These are phyloP conservation scores for Podarcis raffonei DNA, from an alignment of 2,113 vertebrate species.

Conservation along the genomic window DNA sequence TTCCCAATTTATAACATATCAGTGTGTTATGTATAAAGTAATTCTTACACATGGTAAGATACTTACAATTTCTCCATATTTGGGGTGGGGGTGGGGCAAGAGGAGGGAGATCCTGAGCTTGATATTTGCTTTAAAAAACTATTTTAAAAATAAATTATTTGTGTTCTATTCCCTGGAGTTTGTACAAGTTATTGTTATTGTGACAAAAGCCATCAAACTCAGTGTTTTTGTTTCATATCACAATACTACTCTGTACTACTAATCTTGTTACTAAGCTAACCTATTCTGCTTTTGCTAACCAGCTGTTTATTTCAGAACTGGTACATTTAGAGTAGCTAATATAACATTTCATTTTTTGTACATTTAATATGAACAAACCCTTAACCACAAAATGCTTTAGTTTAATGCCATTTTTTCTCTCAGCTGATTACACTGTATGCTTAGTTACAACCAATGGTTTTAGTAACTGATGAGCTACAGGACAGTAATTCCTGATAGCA, in stretches of 20 bases:
- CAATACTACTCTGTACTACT: neutral
- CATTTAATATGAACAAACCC: neutral
- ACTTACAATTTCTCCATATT: neutral
- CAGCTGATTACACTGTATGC: neutral
- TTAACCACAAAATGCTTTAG: neutral
- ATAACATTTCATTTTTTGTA: neutral
- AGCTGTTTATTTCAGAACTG: neutral
- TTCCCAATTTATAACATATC: neutral
- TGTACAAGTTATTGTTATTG: neutral
- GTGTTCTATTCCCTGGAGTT: neutral
- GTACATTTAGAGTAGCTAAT: neutral
- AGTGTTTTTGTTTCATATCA: neutral
- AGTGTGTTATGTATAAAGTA: neutral
- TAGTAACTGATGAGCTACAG: no score
- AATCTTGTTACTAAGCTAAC: neutral
- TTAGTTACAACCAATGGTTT: neutral
- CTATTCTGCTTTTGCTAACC: neutral
- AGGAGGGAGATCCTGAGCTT: neutral
- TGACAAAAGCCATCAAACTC: neutral
- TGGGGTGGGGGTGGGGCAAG: neutral
- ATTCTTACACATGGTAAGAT: neutral
- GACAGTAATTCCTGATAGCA: neutral
- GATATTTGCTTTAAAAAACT: neutral
- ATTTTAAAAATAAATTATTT: neutral
- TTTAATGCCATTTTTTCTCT: neutral